Base-by-base conservation (phyloP, 2,113 vertebrate species). In the Girardinichthys multiradiatus region DNA sequence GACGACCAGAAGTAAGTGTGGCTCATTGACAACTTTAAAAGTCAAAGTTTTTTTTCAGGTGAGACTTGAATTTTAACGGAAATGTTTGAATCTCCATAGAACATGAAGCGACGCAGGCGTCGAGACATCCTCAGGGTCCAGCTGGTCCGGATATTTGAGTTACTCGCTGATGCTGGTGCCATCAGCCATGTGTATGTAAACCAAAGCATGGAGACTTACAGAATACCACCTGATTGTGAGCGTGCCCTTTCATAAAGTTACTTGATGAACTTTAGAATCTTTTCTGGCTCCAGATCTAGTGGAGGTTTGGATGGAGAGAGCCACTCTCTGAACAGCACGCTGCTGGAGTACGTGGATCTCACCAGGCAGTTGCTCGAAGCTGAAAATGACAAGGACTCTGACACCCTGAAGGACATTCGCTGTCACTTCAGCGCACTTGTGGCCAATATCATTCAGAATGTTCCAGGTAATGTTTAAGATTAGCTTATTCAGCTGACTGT, bases 391-490 rank as follows among this genome's bases (percentile, higher is more conserved):
- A 99, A 99, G 86, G 98, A 99, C 94, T 98, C 98, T 0, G 98
- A 99, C 86, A 98, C 96, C 0, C 70, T 99, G 90, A 96, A 95
- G 93, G 98, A 99, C 90, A 98, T 99, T 80, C 96, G 98, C 92
- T 98, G 96, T 91, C 98, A 99, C 95, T 99, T 99, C 92, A 99
- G 98, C 91, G 98, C 98, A 86, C 97, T 99, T 90, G 97, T 99
- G 95, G 98, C 98, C 89, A 99, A 99, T 89, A 99, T 99, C 78
- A 99, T 99, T 83, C 98, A 99, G 87, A 99, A 99, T 85, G 98
- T 99, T 81, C 95, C 97, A 96, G 98, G 98, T 99, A 96, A 27
- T 58, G 29, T 37, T 35, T 59, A 59, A 59, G 13, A 11, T 59
- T 5, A 17, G 1, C 11, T 45, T 33, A 33, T 33, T 29, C 14